Conservation (phyloP, 1,140 invertebrate species). For the Atta colombica region DNA sequence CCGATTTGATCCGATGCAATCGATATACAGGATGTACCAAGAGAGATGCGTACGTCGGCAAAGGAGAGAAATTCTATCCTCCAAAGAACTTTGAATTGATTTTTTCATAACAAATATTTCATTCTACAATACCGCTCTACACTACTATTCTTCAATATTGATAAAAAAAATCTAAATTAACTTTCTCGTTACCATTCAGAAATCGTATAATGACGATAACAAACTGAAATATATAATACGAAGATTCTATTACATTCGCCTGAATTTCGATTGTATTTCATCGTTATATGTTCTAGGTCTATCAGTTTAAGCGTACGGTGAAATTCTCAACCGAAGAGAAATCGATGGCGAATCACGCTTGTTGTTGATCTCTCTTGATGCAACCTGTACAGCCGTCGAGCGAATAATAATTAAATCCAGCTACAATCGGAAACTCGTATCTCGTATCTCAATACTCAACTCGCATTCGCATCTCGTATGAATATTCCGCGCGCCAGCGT, state of each 20-base stretch:
- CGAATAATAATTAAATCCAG: slow-evolving; percentile 61
- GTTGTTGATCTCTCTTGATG: slow-evolving; percentile 24
- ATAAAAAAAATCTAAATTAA: neutral
- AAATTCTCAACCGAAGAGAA: neutral
- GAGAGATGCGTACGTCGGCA: neutral
- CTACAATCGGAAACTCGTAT: slow-evolving; percentile 52
- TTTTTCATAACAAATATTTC: neutral
- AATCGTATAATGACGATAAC: neutral
- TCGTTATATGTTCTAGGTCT: neutral
- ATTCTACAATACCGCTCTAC: neutral
- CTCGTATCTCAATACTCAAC: slow-evolving; percentile 48
- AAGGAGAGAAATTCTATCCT: neutral
- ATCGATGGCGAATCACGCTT: neutral
- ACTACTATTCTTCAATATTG: neutral
- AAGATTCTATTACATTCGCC: neutral
- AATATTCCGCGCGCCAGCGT: slow-evolving; percentile 36
- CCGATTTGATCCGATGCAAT: neutral
- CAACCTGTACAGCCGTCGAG: slow-evolving; percentile 28
- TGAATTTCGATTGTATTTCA: neutral
- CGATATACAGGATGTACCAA: slow-evolving; percentile 46
- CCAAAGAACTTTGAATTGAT: neutral
- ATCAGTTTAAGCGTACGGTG: neutral
- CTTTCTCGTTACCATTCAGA: neutral
- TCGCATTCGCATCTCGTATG: slow-evolving; percentile 49
- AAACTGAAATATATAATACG: neutral